Evolutionary conservation across 2,797 vertebrate genomes (phyloP), one percentile per base, ranked within the genome.

Genomic region (Podarcis lilfordi): DNA sequence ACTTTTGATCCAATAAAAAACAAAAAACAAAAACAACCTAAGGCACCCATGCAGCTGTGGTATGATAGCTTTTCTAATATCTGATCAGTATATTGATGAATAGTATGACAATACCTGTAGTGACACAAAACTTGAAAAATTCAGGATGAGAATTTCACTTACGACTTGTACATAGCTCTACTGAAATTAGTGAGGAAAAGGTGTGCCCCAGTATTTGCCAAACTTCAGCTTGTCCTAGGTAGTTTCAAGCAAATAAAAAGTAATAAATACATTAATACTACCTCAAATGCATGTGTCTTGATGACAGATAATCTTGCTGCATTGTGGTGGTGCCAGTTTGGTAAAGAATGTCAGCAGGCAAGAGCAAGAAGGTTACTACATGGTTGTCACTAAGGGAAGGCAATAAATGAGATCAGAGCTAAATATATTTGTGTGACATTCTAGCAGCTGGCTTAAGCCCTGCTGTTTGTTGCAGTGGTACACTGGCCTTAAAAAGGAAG

Each of bases 391-490:
- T 89, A 88, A 95, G 92, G 92, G 85, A 94, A 93, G 94, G 94
- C 95, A 96, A 93, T 95, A 96, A 95, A 94, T 96, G 96, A 97
- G 95, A 92, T 96, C 94, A 96, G 93, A 95, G 95, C 96, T 97
- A 97, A 97, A 98, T 97, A 97, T 97, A 97, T 95, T 93, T 93
- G 92, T 93, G 93, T 96, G 95, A 94, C 89, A 94, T 95, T 94
- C 91, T 94, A 94, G 94, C 94, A 95, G 95, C 96, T 96, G 95
- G 95, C 88, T 94, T 79, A 91, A 93, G 86, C 90, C 90, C 91
- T 96, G 93, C 93, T 95, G 94, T 95, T 95, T 94, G 95, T 95
- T 95, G 91, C 95, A 95, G 92, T 93, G 71, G 80, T 93, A 89
- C 94, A 90, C 92, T 95, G 95, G 92, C 86, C 94, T 96, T 96